Evolutionary conservation across 2,113 vertebrate genomes (phyloP), one percentile per base, ranked within the genome.

Genomic region (Limanda limanda): DNA sequence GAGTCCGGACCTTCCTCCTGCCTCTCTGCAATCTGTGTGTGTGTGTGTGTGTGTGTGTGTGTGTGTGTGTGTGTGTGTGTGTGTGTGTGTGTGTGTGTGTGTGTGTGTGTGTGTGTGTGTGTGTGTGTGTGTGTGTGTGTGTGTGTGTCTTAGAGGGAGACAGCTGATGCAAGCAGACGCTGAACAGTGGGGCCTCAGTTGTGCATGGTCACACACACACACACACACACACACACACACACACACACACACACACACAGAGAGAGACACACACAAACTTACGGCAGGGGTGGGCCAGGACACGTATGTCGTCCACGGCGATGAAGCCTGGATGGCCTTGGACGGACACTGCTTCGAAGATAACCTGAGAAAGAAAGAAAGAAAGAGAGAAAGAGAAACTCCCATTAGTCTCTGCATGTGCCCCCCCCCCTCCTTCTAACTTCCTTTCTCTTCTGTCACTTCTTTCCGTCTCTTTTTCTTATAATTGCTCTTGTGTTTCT

Each of bases 241-340:
- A 40, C 6, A 56, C 61, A 59, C 71, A 69, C 2, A 31, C n/a
- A 9, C 12, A 57, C 62, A 65, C 15, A 45, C 58, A n/a, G n/a
- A n/a, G n/a, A n/a, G n/a, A n/a, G n/a, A 31, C n/a, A 9, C 12
- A 57, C 62, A 65, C 15, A 45, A 56, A 93, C 97, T 97, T 94
- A 99, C 97, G 95, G 94, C 97, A 99, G 2, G 97, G 97, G 86
- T 98, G 97, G 86, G 97, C 97, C 52, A 98, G 94, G 55, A 98
- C 97, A 82, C 97, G 94, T 80, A 99, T 96, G 94, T 99, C 97
- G 86, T 98, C 97, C 85, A 99, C 94, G 12, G 96, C 97, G 45
- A 99, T 97, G 95, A 97, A 97, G 40, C 97, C 97, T 0, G 96
- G 95, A 27, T 97, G 97, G 69, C 97, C 97, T 85, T 98, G 97